phyloP scores from a whole-genome alignment of 2,113 vertebrate genomes.

The Pelusios castaneus region DNA sequence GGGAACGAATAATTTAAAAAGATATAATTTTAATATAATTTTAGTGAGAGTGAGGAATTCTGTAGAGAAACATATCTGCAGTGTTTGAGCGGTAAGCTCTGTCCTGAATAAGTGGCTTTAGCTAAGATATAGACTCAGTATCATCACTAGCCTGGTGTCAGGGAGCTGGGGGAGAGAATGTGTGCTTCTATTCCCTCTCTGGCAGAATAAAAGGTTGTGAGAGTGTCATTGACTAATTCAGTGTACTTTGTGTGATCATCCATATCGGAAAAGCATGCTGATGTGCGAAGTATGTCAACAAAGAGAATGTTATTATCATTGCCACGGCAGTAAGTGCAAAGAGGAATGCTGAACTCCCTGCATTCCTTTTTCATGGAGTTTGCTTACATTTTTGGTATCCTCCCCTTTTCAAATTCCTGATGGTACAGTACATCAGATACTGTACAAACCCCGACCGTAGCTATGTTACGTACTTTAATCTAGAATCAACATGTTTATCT shows the following conservation, averaged over 20 bases:
- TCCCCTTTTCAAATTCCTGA: conserved; percentile 48
- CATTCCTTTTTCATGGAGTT: conserved; percentile 40
- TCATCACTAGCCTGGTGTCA: neutral
- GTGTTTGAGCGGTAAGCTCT: neutral
- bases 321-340: conserved; percentile 13
- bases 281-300: conserved; percentile 36
- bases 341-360: conserved; percentile 52
- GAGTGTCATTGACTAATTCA: neutral
- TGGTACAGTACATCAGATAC: neutral
- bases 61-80: neutral
- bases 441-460: neutral
- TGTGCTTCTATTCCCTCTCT: neutral
- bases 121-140: neutral
- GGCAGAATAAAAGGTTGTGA: neutral
- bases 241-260: accelerated
- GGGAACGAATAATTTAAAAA: neutral
- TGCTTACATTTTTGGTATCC: conserved; percentile 40
- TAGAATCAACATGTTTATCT: neutral
- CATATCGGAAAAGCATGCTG: neutral
- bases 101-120: neutral
- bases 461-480: conserved; percentile 3
- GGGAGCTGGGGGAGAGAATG: accelerated
- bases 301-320: neutral
- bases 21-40: neutral
- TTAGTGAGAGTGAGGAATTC: neutral